A percentile compares a stretch with the other conserved stretches of the same genome.
Evolutionary conservation across 2,797 vertebrate genomes (phyloP).

Genomic region (Jordanella pulchra): DNA sequence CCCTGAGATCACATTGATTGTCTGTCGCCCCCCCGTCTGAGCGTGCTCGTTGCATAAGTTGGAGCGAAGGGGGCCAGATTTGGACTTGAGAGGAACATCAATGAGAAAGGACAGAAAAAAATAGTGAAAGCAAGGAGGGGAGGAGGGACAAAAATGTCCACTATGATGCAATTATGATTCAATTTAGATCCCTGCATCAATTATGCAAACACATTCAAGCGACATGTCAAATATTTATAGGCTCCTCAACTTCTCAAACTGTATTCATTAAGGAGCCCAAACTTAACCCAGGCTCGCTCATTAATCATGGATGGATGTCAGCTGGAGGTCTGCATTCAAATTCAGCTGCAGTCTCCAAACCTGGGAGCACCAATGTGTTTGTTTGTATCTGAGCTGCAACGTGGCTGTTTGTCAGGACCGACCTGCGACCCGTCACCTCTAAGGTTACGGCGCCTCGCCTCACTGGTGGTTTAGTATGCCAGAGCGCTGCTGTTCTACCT

Average conservation of each 20-base stretch:
- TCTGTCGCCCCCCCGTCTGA: constrained; percentile 64
- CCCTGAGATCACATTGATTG: constrained; percentile 67
- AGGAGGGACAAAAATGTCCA: constrained; percentile 43
- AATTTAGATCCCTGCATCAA: constrained; percentile 73
- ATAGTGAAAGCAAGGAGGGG: constrained; percentile 40
- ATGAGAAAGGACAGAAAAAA: constrained; percentile 55
- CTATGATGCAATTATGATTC: constrained; percentile 78
- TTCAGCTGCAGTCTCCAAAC: constrained; percentile 41
- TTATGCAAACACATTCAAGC: constrained; percentile 77
- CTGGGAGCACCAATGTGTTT: constrained; percentile 8
- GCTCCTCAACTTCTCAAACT: constrained; percentile 70
- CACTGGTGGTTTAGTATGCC: constrained; percentile 8
- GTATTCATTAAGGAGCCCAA: constrained; percentile 70
- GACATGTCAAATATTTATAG: constrained; percentile 77
- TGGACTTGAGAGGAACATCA: constrained; percentile 45
- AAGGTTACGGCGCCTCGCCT: constrained; percentile 1
- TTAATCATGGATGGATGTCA: constrained; percentile 77
- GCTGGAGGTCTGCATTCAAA: constrained; percentile 72
- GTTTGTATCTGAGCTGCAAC: constrained; percentile 23
- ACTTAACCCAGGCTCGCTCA: constrained; percentile 65
- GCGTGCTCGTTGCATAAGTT: constrained; percentile 15
- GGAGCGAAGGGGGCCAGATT: constrained; percentile 33
- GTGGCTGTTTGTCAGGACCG: constrained; percentile 18
- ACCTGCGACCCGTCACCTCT: constrained; percentile 28
- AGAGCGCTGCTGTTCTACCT: neutral